Percentiles rank a stretch among this genome's conserved stretches.
Conservation (phyloP, 1,140 invertebrate species). For the Sipha flava region DNA sequence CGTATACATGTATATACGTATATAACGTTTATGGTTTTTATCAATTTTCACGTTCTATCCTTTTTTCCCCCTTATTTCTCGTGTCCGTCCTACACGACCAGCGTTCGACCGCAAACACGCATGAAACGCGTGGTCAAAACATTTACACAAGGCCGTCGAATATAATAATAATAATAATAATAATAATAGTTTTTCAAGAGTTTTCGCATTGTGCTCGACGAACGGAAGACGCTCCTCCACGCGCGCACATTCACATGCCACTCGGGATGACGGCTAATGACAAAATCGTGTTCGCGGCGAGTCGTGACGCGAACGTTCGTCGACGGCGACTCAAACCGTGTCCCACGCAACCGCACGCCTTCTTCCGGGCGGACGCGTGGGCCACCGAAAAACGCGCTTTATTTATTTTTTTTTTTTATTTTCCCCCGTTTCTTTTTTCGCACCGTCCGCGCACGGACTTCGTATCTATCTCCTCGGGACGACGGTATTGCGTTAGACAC, state of each 20-base stretch:
- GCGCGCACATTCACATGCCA: neutral
- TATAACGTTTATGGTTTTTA: neutral
- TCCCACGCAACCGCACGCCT: slow-evolving; percentile 25
- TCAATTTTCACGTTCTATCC: slow-evolving; percentile 6
- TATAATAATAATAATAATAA: too few species aligned
- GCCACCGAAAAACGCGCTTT: slow-evolving; percentile 1
- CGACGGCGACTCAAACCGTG: neutral
- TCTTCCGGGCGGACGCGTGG: neutral
- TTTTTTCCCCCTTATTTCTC: neutral
- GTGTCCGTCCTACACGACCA: neutral
- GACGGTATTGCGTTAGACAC: neutral
- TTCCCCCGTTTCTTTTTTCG: neutral
- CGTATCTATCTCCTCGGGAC: neutral
- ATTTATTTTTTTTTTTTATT: neutral
- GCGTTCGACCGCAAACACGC: neutral
- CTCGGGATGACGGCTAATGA: slow-evolving; percentile 10
- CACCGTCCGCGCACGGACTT: neutral
- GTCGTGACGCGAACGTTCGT: slow-evolving; percentile 19
- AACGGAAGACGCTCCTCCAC: neutral
- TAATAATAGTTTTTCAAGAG: slow-evolving; percentile 9
- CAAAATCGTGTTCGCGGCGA: slow-evolving; percentile 30
- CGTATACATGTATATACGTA: too few species aligned
- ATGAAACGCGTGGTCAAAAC: neutral
- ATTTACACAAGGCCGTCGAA: neutral
- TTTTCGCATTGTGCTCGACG: slow-evolving; percentile 9